A percentile compares a stretch with the other conserved stretches of the same genome.
These are phyloP conservation scores for Thereuonema tuberculata DNA, from an alignment of 1,140 invertebrate genomes.

Conservation along the genomic window DNA sequence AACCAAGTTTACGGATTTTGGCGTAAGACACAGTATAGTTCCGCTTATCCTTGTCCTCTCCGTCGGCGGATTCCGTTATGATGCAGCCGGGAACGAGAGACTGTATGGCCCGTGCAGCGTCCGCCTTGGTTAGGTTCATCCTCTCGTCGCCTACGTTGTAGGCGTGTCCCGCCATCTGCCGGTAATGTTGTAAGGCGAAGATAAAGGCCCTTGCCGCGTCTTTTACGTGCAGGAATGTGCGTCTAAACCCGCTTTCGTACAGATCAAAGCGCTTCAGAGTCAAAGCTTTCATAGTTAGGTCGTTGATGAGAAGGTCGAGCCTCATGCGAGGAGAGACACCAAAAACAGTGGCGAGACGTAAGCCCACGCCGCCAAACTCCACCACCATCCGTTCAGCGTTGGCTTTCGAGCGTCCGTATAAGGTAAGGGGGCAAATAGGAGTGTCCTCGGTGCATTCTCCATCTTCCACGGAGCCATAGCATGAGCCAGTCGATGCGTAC, in stretches of 20 bases:
- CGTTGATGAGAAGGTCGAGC: conserved; percentile 23
- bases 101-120: conserved; percentile 18
- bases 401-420: conserved; percentile 23
- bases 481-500: conserved; percentile 24
- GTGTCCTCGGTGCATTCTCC: conserved; percentile 22
- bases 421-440: conserved; percentile 19
- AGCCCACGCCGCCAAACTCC: conserved; percentile 15
- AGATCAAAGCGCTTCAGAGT: conserved; percentile 16
- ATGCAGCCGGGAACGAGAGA: conserved; percentile 13
- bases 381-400: conserved; percentile 18
- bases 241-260: conserved; percentile 20
- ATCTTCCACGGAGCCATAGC: conserved; percentile 22
- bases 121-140: conserved; percentile 22
- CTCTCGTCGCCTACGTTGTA: conserved; percentile 24
- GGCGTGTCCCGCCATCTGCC: conserved; percentile 19
- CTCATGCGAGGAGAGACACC: conserved; percentile 23
- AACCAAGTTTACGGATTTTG: conserved; percentile 22
- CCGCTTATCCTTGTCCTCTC: conserved; percentile 24
- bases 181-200: conserved; percentile 20
- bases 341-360: conserved; percentile 23
- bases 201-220: conserved; percentile 22
- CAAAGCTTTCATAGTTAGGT: conserved; percentile 19
- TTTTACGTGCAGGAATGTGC: conserved; percentile 24
- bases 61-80: conserved; percentile 10
- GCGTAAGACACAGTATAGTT: conserved; percentile 22